A percentile compares a stretch with the other conserved stretches of the same genome.
Evolutionary conservation across 2,113 vertebrate genomes (phyloP).

Genomic region (Planiliza haematocheilus): DNA sequence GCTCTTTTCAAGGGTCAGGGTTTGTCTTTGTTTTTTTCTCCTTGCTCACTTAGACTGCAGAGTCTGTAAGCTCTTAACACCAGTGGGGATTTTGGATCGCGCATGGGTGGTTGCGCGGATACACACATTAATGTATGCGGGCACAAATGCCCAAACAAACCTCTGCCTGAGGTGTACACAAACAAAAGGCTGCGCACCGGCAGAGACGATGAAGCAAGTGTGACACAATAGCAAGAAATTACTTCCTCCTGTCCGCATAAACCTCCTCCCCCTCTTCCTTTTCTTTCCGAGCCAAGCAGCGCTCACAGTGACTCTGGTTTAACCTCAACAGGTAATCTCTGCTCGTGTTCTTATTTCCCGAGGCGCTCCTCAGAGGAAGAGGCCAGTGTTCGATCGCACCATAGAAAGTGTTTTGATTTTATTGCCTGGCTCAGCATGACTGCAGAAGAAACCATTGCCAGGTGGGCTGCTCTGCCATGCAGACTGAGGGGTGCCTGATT

Average conservation of each 20-base stretch:
- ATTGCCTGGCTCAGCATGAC: constrained; percentile 39
- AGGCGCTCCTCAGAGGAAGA: constrained; percentile 12
- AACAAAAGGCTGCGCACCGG: constrained; percentile 15
- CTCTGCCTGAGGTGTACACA: constrained; percentile 9
- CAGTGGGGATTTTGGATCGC: background rate
- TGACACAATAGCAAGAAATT: constrained; percentile 40
- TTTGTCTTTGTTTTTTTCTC: constrained; percentile 37
- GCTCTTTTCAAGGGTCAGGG: background rate
- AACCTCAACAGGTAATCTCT: constrained; percentile 18
- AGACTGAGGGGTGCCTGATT: constrained; percentile 31
- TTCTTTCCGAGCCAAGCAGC: constrained; percentile 5
- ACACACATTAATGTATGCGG: constrained; percentile 31
- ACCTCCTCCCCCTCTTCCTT: background rate
- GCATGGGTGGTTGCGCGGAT: constrained; percentile 19
- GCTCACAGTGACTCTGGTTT: constrained; percentile 17
- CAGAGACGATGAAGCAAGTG: constrained; percentile 11
- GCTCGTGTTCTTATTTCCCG: constrained; percentile 38
- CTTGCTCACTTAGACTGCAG: constrained; percentile 19
- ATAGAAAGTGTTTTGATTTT: constrained; percentile 21
- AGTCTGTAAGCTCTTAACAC: constrained; percentile 22
- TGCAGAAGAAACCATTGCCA: constrained; percentile 49
- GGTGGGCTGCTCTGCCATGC: constrained; percentile 19
- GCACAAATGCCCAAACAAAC: constrained; percentile 30
- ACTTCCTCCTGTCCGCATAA: background rate
- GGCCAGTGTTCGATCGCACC: constrained; percentile 15